These are phyloP conservation scores for Nesogale talazaci DNA, from an alignment of 2,113 vertebrate genomes.

Conservation along the genomic window DNA sequence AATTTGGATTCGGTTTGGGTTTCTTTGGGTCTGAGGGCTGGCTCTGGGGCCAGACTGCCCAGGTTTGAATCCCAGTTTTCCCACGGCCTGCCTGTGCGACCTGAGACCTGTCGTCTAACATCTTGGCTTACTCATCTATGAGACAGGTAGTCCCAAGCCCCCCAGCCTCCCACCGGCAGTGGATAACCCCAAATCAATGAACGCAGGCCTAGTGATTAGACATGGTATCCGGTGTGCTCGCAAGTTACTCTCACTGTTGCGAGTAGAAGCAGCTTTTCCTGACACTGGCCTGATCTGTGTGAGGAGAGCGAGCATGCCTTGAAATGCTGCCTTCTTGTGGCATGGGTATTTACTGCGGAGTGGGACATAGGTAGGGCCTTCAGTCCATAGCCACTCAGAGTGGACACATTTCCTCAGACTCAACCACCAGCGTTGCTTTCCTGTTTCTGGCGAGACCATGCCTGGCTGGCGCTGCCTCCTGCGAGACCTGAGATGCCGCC, in stretches of 20 bases:
- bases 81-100: background rate
- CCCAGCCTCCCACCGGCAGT: background rate
- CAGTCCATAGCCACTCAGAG: background rate
- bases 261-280: too few species aligned
- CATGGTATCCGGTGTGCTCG: rapidly evolving
- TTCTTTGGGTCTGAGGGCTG: background rate
- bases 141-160: background rate
- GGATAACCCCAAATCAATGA: background rate
- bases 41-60: background rate
- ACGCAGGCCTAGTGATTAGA: background rate
- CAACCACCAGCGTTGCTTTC: background rate
- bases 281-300: rapidly evolving
- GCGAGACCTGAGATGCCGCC: background rate
- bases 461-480: background rate
- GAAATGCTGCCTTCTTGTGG: background rate
- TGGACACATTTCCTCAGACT: background rate
- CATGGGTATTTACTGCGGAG: too few species aligned
- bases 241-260: rapidly evolving
- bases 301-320: rapidly evolving
- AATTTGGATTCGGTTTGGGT: too few species aligned
- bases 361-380: too few species aligned
- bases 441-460: background rate
- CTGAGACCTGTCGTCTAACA: background rate
- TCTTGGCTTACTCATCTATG: background rate
- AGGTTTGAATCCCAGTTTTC: background rate